phyloP scores from a whole-genome alignment of 2,888 invertebrate genomes.

The Opisthograptis luteolata region DNA sequence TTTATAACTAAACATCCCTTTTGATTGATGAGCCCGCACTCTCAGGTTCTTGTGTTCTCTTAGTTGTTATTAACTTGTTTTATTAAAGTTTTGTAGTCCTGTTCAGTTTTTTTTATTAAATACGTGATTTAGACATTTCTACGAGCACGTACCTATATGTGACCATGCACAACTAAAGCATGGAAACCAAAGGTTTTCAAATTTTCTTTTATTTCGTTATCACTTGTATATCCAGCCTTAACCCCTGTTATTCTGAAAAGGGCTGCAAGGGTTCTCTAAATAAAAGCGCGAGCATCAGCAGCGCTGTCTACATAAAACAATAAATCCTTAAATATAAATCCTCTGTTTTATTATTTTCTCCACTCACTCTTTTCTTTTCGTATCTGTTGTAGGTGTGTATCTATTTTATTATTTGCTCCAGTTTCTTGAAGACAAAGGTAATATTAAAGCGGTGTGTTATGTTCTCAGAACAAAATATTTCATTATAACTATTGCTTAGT shows the following conservation, averaged over 20 bases:
- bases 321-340: conserved; percentile 33
- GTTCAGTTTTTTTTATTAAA: no score
- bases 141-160: no score
- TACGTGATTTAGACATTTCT: no score
- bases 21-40: no score
- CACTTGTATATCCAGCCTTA: conserved; percentile 27
- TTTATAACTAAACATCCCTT: no score
- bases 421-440: conserved; percentile 7
- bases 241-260: conserved; percentile 55
- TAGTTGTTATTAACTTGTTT: no score
- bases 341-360: conserved; percentile 27
- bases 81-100: no score
- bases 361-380: conserved; percentile 9
- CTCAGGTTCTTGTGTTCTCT: no score
- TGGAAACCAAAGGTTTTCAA: not conserved
- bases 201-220: not conserved
- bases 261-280: conserved; percentile 56
- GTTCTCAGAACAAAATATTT: no score
- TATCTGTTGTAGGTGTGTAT: conserved; percentile 15
- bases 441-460: conserved; percentile 2
- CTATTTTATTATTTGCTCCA: conserved; percentile 20
- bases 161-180: not conserved
- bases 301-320: conserved; percentile 32
- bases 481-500: no score
- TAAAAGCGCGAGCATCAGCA: conserved; percentile 43